phyloP scores from a whole-genome alignment of 2,888 invertebrate genomes.

The Cephus spinipes region DNA sequence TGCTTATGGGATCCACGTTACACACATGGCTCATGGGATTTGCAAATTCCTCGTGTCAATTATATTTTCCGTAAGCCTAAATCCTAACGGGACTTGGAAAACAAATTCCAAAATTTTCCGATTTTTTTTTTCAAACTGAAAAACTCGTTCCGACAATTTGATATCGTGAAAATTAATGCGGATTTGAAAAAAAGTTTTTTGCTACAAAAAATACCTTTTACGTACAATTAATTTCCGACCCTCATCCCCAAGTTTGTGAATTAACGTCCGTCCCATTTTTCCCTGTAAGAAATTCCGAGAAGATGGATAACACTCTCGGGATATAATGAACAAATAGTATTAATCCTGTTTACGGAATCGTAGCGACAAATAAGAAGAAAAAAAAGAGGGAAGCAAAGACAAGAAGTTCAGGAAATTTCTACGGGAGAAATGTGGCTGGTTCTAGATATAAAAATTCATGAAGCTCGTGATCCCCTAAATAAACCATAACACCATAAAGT shows the following conservation, averaged over 20 bases:
- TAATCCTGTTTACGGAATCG: neutral
- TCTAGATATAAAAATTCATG: neutral
- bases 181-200: neutral
- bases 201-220: neutral
- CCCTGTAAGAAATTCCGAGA: neutral
- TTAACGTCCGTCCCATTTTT: neutral
- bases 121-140: neutral
- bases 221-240: neutral
- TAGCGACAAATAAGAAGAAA: neutral
- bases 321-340: neutral
- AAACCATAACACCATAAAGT: neutral
- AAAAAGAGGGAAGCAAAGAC: neutral
- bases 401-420: neutral
- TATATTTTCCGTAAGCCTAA: neutral
- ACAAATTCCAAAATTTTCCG: neutral
- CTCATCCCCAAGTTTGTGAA: neutral
- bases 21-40: neutral
- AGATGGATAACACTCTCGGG: neutral
- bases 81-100: neutral
- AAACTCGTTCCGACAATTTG: neutral
- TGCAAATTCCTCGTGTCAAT: neutral
- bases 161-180: neutral
- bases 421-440: neutral
- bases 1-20: neutral
- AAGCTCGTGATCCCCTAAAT: neutral